Base-by-base conservation (phyloP, 2,888 invertebrate genomes). In the Cistogaster globosa region DNA sequence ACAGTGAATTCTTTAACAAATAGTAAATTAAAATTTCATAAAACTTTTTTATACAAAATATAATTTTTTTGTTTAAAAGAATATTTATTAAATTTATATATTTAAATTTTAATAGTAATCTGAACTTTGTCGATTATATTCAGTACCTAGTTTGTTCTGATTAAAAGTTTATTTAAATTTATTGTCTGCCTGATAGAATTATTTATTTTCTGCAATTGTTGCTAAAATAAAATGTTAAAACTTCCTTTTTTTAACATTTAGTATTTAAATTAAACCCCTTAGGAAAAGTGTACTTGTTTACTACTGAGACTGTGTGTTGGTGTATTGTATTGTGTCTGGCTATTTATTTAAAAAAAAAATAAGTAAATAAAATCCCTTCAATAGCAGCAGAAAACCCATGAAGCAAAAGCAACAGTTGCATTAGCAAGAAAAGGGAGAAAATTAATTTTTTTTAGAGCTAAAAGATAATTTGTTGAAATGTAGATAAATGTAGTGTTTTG, bases 401-500 rank as follows among this genome's bases (percentile, higher is more conserved):
- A 32, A 32, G 32, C 6, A 7, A 7, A 32, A 5, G 32, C 32
- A 16, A 48, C 16, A 16, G 45, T 48, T 2, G 16, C 45, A 22
- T 55, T 48, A 57, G 57, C 26, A 58, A 65, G 36, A n/a, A 55
- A 8, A 14, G 9, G 14, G 26, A 65, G 55, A 32, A 45, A 18
- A 38, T 60, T 16, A 12, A 42, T 11, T 42, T 42, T 42, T 42
- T 12, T 12, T 12, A 7, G 12, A 42, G 12, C 1, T 42, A 42
- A 42, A 42, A 7, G 12, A 42, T 12, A 42, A 42, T 42, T 42
- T 42, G 9, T 12, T 12, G 12, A 42, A 42, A 42, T 16, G 6
- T 57, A 80, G 38, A 72, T 51, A 42, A 42, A 65, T n/a, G 51
- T 72, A 72, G 65, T 67, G 72, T 60, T 80, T 65, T 72, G 51